Evolutionary conservation across 2,797 vertebrate species (phyloP).

Genomic region (Oreochromis mossambicus): DNA sequence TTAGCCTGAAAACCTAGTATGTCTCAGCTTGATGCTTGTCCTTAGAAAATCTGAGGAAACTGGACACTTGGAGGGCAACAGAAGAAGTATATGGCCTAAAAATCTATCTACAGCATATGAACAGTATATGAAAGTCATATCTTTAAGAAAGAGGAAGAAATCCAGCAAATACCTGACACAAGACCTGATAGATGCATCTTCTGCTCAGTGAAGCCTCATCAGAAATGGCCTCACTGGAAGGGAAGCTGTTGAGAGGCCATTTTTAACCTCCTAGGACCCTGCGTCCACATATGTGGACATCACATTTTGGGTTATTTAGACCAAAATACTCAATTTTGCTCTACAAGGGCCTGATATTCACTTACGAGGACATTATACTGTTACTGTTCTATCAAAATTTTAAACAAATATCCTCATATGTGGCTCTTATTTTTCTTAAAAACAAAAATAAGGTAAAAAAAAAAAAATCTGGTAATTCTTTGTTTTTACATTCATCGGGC

Average conservation of each 20-base stretch:
- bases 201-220: not conserved
- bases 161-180: not conserved
- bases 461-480: too few species aligned
- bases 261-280: too few species aligned
- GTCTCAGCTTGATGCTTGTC: not conserved
- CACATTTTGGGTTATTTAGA: too few species aligned
- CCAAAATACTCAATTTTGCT: too few species aligned
- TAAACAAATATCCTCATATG: too few species aligned
- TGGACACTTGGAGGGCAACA: not conserved
- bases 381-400: too few species aligned
- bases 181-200: not conserved
- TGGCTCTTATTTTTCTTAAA: too few species aligned
- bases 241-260: not conserved
- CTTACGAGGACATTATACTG: too few species aligned
- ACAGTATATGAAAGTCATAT: not conserved
- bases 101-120: not conserved
- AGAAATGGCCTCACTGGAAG: not conserved
- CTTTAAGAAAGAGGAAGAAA: not conserved
- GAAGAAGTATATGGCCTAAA: not conserved
- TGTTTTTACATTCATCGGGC: too few species aligned
- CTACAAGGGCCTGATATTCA: too few species aligned
- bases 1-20: not conserved
- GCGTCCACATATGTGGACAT: too few species aligned
- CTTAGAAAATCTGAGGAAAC: not conserved
- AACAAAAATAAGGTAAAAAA: too few species aligned